These are phyloP conservation scores for Arnoldichthys spilopterus DNA, from an alignment of 2,797 vertebrate genomes.

Conservation along the genomic window DNA sequence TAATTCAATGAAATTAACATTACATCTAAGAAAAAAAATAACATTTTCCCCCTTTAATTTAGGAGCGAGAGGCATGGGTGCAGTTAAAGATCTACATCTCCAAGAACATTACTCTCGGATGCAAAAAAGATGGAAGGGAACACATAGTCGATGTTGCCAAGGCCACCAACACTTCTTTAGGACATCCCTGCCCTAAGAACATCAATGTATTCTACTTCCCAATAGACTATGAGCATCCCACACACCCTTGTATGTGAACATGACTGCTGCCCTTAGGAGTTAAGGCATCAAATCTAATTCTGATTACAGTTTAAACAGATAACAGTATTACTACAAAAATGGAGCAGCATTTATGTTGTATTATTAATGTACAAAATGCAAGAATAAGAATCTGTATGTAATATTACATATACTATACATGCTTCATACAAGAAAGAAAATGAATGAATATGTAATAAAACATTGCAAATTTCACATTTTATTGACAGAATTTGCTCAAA, in stretches of 20 bases:
- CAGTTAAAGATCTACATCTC: constrained; percentile 75
- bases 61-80: constrained; percentile 74
- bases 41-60: neutral
- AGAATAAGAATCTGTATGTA: neutral
- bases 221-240: constrained; percentile 68
- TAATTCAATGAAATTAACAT: no score
- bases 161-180: neutral
- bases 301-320: neutral
- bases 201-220: constrained; percentile 71
- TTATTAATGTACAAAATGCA: neutral
- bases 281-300: neutral
- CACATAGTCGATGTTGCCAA: neutral
- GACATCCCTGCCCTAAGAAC: constrained; percentile 68
- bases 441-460: constrained; percentile 13
- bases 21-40: no score
- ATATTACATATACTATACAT: neutral
- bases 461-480: constrained; percentile 62
- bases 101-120: constrained; percentile 71
- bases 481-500: constrained; percentile 65
- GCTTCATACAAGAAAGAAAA: neutral
- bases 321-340: neutral
- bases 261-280: neutral
- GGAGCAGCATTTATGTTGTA: neutral
- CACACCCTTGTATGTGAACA: constrained; percentile 66
- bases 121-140: constrained; percentile 23